Evolutionary conservation across 1,140 invertebrate species (phyloP), one percentile per base, ranked within the genome.

Genomic region (Atta cephalotes): DNA sequence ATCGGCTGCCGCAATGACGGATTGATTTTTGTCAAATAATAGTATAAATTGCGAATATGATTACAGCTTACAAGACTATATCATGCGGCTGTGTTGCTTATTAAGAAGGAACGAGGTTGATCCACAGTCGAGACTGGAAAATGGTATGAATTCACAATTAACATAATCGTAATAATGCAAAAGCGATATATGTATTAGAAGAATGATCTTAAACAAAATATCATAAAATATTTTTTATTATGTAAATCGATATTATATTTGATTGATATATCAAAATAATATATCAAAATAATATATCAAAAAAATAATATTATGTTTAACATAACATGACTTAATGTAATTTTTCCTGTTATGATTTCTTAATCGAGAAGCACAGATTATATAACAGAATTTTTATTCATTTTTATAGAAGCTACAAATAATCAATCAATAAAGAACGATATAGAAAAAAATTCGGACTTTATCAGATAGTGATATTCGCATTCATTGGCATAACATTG

Each of bases 401-500:
- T 35, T 28, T 62, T 84, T 21, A 0, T 18, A 74, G 80, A 18
- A 63, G 7, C 45, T 62, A 9, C n/a, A 3, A 60, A 60, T 12
- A 12, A 4, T 12, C 4, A 1, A 12, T 16, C 78, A 21, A 60
- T 80, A 60, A n/a, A 0, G 16, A 82, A 85, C 85, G 94, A 95
- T 77, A 88, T 96, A 51, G 96, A 96, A 0, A 96, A 0, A 95
- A 96, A 81, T 96, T 97, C 76, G 96, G 96, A 18, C 92, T 92
- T 76, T 97, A 96, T 92, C 96, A 97, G 91, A 76, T 96, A 35
- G 92, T 94, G 7, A 96, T 95, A 28, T 96, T 96, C 71, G 5
- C 95, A 14, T 88, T 96, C 25, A 95, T 96, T n/a, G 93, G 95
- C 49, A 39, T 96, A 28, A 94, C 96, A 0, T 94, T 96, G 70